Evolutionary conservation across 2,797 vertebrate genomes (phyloP).

Genomic region (Typhlichthys subterraneus): DNA sequence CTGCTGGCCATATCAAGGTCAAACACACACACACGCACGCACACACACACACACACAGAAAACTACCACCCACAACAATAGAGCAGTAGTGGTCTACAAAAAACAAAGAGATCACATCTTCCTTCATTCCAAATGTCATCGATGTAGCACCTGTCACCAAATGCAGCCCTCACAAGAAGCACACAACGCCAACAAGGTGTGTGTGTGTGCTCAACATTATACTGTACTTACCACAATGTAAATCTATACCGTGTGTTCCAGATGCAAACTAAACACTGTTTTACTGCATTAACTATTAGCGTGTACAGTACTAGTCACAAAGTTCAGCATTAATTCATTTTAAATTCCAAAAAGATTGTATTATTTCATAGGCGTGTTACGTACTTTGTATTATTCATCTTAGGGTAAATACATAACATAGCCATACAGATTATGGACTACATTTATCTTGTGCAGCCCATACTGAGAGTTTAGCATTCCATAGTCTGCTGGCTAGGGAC

Average conservation of each 20-base stretch:
- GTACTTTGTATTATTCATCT: conserved; percentile 53
- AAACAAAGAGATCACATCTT: conserved; percentile 64
- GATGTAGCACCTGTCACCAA: conserved; percentile 57
- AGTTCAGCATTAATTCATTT: conserved; percentile 13
- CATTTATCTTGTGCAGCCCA: too few species aligned
- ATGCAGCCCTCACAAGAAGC: conserved; percentile 31
- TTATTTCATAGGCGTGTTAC: conserved; percentile 7
- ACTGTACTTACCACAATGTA: too few species aligned
- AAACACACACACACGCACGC: conserved; percentile 31
- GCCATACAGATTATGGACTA: conserved; percentile 24
- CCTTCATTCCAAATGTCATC: conserved; percentile 59
- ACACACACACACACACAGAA: conserved; percentile 6
- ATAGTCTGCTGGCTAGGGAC: neutral
- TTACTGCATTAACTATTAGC: too few species aligned
- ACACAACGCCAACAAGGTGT: conserved; percentile 24
- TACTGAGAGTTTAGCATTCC: conserved; percentile 2
- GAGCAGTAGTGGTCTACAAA: conserved; percentile 63
- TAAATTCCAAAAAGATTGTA: conserved; percentile 11
- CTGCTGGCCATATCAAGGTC: conserved; percentile 62
- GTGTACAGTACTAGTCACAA: neutral
- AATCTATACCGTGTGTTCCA: too few species aligned
- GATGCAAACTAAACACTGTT: too few species aligned
- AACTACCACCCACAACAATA: conserved; percentile 16
- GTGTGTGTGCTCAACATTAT: too few species aligned
- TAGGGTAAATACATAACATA: conserved; percentile 24